Percentiles rank a stretch among this genome's conserved stretches.
phyloP scores from a whole-genome alignment of 2,888 invertebrate genomes.

The Luffia ferchaultella region DNA sequence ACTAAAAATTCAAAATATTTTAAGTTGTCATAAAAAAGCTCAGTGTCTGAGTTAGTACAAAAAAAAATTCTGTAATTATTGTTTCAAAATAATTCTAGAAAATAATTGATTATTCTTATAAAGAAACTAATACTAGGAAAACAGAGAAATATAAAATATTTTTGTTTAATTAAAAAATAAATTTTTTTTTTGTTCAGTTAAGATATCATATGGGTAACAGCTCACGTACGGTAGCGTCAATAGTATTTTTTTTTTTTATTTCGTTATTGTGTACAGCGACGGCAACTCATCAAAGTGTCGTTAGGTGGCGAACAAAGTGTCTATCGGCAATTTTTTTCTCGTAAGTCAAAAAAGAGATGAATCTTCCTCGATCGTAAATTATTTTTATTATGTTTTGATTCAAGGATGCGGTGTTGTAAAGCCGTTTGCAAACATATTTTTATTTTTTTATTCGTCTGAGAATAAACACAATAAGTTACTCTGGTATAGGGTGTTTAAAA shows the following conservation, averaged over 20 bases:
- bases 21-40: too few species aligned
- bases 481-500: too few species aligned
- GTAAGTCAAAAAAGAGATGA: slow-evolving; percentile 34
- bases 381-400: background rate
- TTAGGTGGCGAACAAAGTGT: slow-evolving; percentile 41
- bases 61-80: too few species aligned
- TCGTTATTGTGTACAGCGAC: slow-evolving; percentile 38
- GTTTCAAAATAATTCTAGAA: too few species aligned
- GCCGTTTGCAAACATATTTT: background rate
- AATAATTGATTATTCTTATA: too few species aligned
- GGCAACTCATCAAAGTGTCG: slow-evolving; percentile 56
- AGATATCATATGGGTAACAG: too few species aligned
- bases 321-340: slow-evolving; percentile 54
- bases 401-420: background rate
- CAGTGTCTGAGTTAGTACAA: too few species aligned
- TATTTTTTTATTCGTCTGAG: background rate
- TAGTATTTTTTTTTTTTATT: slow-evolving; percentile 30
- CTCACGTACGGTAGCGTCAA: background rate
- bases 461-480: background rate
- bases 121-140: too few species aligned
- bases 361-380: background rate
- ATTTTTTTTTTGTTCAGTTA: too few species aligned
- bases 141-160: too few species aligned
- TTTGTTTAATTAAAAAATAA: too few species aligned
- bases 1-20: too few species aligned